phyloP scores from a whole-genome alignment of 2,797 vertebrate genomes.

The Spinus pinus region DNA sequence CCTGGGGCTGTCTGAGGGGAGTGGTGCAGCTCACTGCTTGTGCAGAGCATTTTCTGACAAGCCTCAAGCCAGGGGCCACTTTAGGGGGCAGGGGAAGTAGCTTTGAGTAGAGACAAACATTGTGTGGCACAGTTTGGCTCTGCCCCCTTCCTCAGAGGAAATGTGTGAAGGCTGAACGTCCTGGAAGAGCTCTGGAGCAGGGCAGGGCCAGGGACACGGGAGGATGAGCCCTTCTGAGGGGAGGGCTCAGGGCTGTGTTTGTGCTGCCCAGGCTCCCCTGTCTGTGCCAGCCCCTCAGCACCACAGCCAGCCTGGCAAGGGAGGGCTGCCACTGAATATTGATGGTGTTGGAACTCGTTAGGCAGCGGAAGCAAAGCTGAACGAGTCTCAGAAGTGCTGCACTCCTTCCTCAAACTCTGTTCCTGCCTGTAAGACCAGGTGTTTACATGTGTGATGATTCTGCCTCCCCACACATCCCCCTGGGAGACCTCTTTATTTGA shows the following conservation, averaged over 20 bases:
- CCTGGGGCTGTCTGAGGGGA: not conserved
- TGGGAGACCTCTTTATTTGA: constrained; percentile 28
- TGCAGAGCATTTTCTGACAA: not conserved
- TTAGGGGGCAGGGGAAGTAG: not conserved
- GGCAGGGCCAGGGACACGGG: not conserved
- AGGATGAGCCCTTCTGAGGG: not conserved
- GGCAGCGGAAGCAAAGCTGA: constrained; percentile 34
- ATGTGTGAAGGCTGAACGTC: not conserved
- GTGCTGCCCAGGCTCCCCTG: not conserved
- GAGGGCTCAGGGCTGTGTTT: not conserved
- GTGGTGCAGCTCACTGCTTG: not conserved
- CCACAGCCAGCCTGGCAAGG: not conserved
- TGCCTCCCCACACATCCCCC: not conserved
- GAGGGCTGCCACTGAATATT: constrained; percentile 3
- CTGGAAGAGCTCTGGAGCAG: not conserved
- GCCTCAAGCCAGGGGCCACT: not conserved
- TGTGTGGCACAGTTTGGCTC: not conserved
- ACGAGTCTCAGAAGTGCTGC: constrained; percentile 18
- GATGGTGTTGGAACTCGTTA: constrained; percentile 41
- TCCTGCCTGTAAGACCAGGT: constrained; percentile 22
- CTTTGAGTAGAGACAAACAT: not conserved
- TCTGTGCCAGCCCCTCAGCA: not conserved
- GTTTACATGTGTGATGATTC: constrained; percentile 20
- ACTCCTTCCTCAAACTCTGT: not conserved
- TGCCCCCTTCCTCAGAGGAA: not conserved